Evolutionary conservation across 2,797 vertebrate species (phyloP), one percentile per base, ranked within the genome.

Genomic region (Remorina albescens): DNA sequence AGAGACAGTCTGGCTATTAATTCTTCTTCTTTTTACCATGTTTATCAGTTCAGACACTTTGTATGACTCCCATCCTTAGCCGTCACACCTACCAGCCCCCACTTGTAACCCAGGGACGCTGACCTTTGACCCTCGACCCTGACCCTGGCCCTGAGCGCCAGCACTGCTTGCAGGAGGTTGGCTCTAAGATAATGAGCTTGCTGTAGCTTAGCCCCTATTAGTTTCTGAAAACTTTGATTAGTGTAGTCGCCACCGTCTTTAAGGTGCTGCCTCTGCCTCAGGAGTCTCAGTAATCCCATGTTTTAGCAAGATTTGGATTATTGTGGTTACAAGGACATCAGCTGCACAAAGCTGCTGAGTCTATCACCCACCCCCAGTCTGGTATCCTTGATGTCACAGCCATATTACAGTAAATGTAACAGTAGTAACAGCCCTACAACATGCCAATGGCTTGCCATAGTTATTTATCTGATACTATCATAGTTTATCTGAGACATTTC

Each of bases 121-220:
- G 82, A 88, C 76, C 81, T 50, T 26, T 74, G 71, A 82, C 79
- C 87, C 50, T 34, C 36, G 18, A 65, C 30, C 78, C 69, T 87
- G 74, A 84, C 25, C 42, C 15, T 1, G 68, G 61, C 63, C 50
- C 64, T 74, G 65, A 74, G 60, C 64, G n/a, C 67, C 41, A 58
- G 78, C 49, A 44, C 49, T 60, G 58, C 58, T 60, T 54, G 67
- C 54, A 74, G 64, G 44, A 36, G 42, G 58, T 55, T 73, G 72
- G 46, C 62, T 63, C 66, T 68, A 66, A 69, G 67, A 77, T 86
- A 89, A 90, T 88, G 74, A 87, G 83, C 82, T 89, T 85, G 74
- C 55, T 37, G 18, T 84, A 79, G 54, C 78, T 76, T 70, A 75
- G 62, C 51, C 26, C 18, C 2, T 6, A 47, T 50, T n/a, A 21